Base-by-base conservation (phyloP, 2,797 vertebrate species). In the Poeciliopsis turneri region DNA sequence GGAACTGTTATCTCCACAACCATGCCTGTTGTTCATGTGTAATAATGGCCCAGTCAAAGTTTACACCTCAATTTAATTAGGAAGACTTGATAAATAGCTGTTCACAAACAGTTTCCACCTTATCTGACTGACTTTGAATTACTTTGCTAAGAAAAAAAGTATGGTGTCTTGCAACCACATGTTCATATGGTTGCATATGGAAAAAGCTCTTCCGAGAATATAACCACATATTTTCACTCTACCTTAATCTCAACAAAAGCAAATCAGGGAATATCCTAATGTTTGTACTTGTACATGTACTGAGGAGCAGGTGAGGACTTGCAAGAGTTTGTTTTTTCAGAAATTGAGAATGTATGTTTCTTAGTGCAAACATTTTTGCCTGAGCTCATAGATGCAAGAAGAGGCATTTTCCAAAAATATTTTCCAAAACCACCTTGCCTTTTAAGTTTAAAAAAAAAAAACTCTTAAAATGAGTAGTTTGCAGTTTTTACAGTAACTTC, bases 251-350 rank as follows among this genome's bases (percentile, higher is more conserved):
- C 72, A 90, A 33, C 47, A 46, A 49, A 51, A 36, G 13, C 77
- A 78, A 55, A 66, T 76, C 46, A 82, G 10, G 18, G 74, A 39
- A 15, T 45, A 76, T 77, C 72, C 23, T 69, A 61, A 33, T 81
- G 51, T 69, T 79, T 80, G 57, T 51, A 82, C 64, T 84, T 74
- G 68, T 28, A 87, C 84, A 83, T 78, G 90, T 82, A 76, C 76
- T 76, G 49, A 16, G 23, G 55, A 85, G 45, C 87, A 84, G 88
- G 90, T 83, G 83, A 90, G 45, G 83, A 78, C 89, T 74, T 20
- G 86, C 55, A 75, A 43, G 23, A 78, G 79, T 83, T 80, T 79
- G 78, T 82, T 81, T 66, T 25, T 53, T 10, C 8, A 53, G 51
- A 12, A 47, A 57, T 74, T 75, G 83, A 87, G 81, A 85, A 85